Evolutionary conservation across 2,888 invertebrate species (phyloP).

Genomic region (Andrena haemorrhoa): DNA sequence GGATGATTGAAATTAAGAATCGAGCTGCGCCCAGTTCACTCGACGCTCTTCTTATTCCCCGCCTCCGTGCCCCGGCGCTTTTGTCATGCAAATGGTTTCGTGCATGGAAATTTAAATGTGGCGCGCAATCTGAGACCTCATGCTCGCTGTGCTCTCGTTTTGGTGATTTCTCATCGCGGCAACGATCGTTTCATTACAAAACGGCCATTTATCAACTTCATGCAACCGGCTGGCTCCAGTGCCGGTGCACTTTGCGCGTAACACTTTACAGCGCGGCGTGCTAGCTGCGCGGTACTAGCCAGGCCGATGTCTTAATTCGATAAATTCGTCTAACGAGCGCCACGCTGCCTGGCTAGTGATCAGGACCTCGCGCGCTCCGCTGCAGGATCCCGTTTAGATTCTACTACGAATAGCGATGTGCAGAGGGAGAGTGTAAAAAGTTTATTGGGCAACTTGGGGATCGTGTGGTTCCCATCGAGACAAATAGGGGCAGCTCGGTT

Average conservation of each 20-base stretch:
- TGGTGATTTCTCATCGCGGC: slow-evolving; percentile 9
- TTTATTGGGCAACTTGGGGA: too few species aligned
- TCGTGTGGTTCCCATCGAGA: too few species aligned
- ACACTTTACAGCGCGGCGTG: slow-evolving; percentile 52
- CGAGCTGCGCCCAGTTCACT: background rate
- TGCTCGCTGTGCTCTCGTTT: slow-evolving; percentile 24
- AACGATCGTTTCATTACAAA: slow-evolving; percentile 30
- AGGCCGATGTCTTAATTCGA: slow-evolving; percentile 58
- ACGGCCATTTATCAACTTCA: slow-evolving; percentile 32
- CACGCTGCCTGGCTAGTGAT: background rate
- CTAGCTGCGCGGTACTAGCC: background rate
- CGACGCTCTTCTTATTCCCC: background rate
- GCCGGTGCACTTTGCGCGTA: slow-evolving; percentile 35
- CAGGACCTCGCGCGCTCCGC: background rate
- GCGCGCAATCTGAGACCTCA: background rate
- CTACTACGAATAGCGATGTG: background rate
- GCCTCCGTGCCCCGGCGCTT: background rate
- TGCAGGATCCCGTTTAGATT: background rate
- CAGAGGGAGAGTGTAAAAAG: background rate
- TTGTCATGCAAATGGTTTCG: slow-evolving; percentile 17
- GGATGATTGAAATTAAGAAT: slow-evolving; percentile 21
- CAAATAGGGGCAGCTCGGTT: too few species aligned
- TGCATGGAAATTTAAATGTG: slow-evolving; percentile 28
- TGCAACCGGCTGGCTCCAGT: background rate
- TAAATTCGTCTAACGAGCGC: slow-evolving; percentile 55